phyloP scores from a whole-genome alignment of 1,140 invertebrate genomes.

The Triops longicaudatus region DNA sequence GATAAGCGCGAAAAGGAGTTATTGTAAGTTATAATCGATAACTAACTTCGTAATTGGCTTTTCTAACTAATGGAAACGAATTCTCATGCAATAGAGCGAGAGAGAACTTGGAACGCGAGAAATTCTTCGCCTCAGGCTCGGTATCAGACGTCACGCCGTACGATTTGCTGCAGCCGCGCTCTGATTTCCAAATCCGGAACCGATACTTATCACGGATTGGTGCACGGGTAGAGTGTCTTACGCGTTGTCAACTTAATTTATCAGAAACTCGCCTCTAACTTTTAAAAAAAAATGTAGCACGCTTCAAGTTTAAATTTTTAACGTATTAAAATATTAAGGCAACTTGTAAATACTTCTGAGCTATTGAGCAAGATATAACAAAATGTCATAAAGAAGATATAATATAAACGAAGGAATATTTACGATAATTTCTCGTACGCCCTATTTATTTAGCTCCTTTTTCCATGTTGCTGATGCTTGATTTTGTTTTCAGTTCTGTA shows the following conservation, averaged over 20 bases:
- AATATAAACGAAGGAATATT: not conserved
- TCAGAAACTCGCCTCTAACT: not conserved
- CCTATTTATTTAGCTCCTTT: not conserved
- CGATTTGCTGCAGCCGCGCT: slow-evolving; percentile 47
- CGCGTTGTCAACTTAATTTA: not conserved
- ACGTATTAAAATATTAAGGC: too few species aligned
- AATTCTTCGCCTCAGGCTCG: slow-evolving; percentile 43
- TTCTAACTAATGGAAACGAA: not conserved
- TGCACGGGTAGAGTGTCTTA: slow-evolving; percentile 35
- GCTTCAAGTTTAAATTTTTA: too few species aligned
- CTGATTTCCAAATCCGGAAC: slow-evolving; percentile 55
- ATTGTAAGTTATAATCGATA: slow-evolving; percentile 39
- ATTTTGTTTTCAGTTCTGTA: too few species aligned
- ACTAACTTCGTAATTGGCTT: not conserved
- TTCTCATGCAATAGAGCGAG: slow-evolving; percentile 35
- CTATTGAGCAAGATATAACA: too few species aligned
- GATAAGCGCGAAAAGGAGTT: slow-evolving; percentile 43
- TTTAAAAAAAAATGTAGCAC: not conserved
- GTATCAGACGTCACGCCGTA: slow-evolving; percentile 45
- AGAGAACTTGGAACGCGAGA: slow-evolving; percentile 46
- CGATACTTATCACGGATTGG: slow-evolving; percentile 53
- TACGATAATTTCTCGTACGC: not conserved
- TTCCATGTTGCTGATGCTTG: not conserved
- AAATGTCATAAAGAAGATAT: too few species aligned
- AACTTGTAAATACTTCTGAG: too few species aligned